Evolutionary conservation across 1,140 invertebrate genomes (phyloP).

Genomic region (Temnothorax longispinosus): DNA sequence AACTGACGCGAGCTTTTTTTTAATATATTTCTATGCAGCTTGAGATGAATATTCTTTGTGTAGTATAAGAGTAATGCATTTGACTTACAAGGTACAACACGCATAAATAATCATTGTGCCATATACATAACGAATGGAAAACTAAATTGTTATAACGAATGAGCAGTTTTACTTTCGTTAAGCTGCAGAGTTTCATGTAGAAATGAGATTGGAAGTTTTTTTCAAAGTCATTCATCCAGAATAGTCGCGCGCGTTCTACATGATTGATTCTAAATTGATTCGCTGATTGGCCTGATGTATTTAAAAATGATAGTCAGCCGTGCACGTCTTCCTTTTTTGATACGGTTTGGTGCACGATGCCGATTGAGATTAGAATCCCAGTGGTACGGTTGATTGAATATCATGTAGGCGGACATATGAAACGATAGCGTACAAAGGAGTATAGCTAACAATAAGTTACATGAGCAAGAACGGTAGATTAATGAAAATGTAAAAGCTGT

Average conservation of each 20-base stretch:
- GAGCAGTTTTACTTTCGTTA: background rate
- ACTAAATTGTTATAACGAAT: background rate
- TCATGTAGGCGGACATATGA: conserved; percentile 12
- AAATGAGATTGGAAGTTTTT: conserved; percentile 21
- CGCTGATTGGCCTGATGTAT: conserved; percentile 29
- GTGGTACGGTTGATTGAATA: conserved; percentile 49
- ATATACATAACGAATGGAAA: background rate
- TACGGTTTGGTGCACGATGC: conserved; percentile 1
- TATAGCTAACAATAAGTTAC: background rate
- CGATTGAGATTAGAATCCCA: conserved; percentile 39
- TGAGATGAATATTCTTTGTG: background rate
- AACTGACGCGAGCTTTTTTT: background rate
- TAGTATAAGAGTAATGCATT: background rate
- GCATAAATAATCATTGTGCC: background rate
- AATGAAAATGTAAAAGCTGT: background rate
- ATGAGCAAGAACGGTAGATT: background rate
- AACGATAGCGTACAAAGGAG: conserved; percentile 21
- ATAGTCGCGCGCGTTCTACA: conserved; percentile 16
- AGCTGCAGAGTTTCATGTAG: background rate
- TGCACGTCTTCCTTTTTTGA: conserved; percentile 29
- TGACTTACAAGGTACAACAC: background rate
- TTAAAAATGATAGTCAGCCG: conserved; percentile 1
- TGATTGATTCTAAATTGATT: conserved; percentile 68
- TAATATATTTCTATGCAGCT: background rate
- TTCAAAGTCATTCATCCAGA: conserved; percentile 36